Percentiles rank a stretch among this genome's conserved stretches.
phyloP scores from a whole-genome alignment of 2,113 vertebrate genomes.

The Sinocyclocheilus rhinocerous region DNA sequence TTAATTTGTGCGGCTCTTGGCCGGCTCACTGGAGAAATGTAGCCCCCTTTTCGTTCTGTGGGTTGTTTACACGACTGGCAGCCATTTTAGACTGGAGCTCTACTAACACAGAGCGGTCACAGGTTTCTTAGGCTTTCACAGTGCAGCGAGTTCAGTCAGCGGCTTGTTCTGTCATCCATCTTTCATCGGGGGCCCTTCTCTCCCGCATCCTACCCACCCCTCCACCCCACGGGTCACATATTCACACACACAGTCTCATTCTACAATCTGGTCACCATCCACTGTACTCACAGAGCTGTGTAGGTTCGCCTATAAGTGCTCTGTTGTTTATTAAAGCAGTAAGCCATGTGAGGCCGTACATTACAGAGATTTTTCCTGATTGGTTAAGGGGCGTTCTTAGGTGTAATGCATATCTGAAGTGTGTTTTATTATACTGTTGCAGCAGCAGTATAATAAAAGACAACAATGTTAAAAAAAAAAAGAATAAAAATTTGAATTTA shows the following conservation, averaged over 20 bases:
- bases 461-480: not conserved
- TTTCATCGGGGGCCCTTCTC: slow-evolving; percentile 55
- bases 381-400: not conserved
- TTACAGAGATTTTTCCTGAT: slow-evolving; percentile 13
- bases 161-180: slow-evolving; percentile 54
- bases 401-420: not conserved
- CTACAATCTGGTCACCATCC: slow-evolving; percentile 38
- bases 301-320: not conserved
- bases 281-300: slow-evolving; percentile 33
- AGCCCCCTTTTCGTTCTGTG: slow-evolving; percentile 60
- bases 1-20: slow-evolving; percentile 58
- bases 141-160: slow-evolving; percentile 60
- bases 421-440: not conserved
- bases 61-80: slow-evolving; percentile 69
- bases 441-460: not conserved
- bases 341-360: not conserved
- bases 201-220: no score
- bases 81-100: slow-evolving; percentile 66
- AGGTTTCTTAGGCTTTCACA: slow-evolving; percentile 57
- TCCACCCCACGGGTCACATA: no score
- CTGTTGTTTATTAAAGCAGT: slow-evolving; percentile 37
- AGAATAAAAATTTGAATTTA: not conserved
- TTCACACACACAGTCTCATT: slow-evolving; percentile 35
- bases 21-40: slow-evolving; percentile 61
- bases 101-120: slow-evolving; percentile 57